Percentiles rank a stretch among this genome's conserved stretches.
Conservation (phyloP, 2,888 invertebrate genomes). For the Amiota mariae region DNA sequence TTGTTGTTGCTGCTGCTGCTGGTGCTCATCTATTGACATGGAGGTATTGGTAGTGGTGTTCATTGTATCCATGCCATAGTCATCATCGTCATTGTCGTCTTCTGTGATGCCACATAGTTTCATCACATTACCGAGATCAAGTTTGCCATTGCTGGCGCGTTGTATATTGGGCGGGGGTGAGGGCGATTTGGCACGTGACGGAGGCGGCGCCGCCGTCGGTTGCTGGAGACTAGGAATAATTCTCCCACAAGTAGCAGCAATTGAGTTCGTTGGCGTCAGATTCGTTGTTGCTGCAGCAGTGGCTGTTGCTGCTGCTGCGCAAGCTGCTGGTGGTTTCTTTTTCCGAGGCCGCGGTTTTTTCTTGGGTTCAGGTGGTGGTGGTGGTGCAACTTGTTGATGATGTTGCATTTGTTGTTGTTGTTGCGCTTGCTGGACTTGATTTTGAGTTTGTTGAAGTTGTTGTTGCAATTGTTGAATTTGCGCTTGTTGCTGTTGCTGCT, state of each 20-base stretch:
- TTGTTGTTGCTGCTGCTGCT: too few species aligned
- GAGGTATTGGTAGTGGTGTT: conserved; percentile 36
- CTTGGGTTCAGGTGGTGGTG: conserved; percentile 53
- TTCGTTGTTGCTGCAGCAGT: conserved; percentile 26
- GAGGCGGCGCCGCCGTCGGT: conserved; percentile 27
- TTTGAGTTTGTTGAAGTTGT: conserved; percentile 60
- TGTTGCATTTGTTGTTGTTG: conserved; percentile 40
- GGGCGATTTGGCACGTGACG: conserved; percentile 49
- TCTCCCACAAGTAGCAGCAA: not conserved
- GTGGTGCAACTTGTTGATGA: conserved; percentile 38
- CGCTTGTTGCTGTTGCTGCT: conserved; percentile 63
- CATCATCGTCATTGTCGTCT: conserved; percentile 81
- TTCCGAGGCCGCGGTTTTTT: conserved; percentile 64
- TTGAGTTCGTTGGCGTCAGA: conserved; percentile 30
- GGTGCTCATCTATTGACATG: conserved; percentile 29
- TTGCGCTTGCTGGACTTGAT: conserved; percentile 57
- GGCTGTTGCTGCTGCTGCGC: not conserved
- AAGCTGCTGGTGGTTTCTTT: conserved; percentile 57
- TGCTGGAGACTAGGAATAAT: too few species aligned
- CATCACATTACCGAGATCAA: conserved; percentile 83
- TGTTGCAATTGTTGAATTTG: conserved; percentile 56
- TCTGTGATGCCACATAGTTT: conserved; percentile 82
- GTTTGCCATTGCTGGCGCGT: conserved; percentile 73
- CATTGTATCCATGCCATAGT: conserved; percentile 71
- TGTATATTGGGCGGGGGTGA: conserved; percentile 63